Conservation (phyloP, 2,113 vertebrate genomes). For the Balaeniceps rex region DNA sequence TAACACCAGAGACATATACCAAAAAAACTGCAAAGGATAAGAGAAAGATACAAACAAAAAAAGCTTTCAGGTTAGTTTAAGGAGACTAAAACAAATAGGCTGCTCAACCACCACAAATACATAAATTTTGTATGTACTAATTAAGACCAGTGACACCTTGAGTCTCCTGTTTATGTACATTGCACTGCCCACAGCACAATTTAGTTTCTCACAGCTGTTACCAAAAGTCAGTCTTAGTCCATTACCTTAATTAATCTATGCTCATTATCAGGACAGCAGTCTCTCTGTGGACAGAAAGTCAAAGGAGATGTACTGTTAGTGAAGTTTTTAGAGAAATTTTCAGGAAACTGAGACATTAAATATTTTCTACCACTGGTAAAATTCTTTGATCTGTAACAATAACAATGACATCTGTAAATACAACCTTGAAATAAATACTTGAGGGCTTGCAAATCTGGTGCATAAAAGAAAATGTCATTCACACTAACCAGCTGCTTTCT, state of each 20-base stretch:
- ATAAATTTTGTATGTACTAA: neutral
- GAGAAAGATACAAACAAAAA: neutral
- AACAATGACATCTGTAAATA: neutral
- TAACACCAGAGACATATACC: neutral
- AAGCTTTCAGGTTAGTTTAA: neutral
- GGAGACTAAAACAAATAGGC: neutral
- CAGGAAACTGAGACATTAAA: constrained; percentile 17
- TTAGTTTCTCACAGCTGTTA: constrained; percentile 4
- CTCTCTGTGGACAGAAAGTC: constrained; percentile 4
- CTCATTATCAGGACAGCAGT: neutral
- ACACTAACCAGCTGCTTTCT: neutral
- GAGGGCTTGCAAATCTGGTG: neutral
- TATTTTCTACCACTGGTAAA: neutral
- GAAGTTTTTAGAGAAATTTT: constrained; percentile 6
- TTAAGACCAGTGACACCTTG: neutral
- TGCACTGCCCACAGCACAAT: neutral
- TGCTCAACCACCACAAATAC: neutral
- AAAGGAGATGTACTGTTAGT: constrained; percentile 29
- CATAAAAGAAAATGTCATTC: neutral
- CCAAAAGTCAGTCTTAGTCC: neutral
- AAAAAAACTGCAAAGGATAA: neutral
- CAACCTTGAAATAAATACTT: constrained; percentile 15
- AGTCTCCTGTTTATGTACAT: neutral
- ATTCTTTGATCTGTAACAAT: constrained; percentile 33
- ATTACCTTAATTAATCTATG: constrained; percentile 36